phyloP scores from a whole-genome alignment of 2,113 vertebrate genomes.

The Cichladusa arquata region DNA sequence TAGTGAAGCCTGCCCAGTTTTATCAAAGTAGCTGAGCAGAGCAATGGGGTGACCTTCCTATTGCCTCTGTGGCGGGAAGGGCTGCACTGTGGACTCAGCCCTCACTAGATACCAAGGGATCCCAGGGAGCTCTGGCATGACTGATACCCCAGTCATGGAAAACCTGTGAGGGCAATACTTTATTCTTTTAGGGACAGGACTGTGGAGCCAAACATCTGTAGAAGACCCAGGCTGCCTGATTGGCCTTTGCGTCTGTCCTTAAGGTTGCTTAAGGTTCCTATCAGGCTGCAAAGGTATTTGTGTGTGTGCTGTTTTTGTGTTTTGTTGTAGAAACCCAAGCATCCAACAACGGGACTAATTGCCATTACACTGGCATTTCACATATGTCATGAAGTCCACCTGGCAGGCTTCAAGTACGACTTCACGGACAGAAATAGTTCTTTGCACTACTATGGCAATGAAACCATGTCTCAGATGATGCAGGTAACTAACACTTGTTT shows the following conservation, averaged over 20 bases:
- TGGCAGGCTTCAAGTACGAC: conserved; percentile 81
- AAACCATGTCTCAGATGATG: conserved; percentile 80
- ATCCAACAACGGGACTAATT: conserved; percentile 82
- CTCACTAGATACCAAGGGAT: background rate
- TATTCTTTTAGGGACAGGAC: background rate
- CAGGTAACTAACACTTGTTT: conserved; percentile 67
- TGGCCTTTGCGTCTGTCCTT: background rate
- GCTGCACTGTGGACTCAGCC: background rate
- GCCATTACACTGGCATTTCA: conserved; percentile 79
- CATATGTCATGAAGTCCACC: conserved; percentile 79
- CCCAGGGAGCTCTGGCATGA: background rate
- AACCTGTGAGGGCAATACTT: background rate
- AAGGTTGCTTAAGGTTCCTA: background rate
- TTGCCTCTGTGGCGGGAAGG: background rate
- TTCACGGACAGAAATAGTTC: conserved; percentile 70
- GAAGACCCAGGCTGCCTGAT: background rate
- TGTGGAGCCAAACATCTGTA: background rate
- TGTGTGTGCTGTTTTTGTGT: background rate
- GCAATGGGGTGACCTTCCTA: background rate
- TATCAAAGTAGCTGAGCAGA: background rate
- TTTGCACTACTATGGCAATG: conserved; percentile 81
- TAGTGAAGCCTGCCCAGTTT: background rate
- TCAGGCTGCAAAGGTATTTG: background rate
- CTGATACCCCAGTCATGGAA: rapidly evolving
- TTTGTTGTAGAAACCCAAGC: conserved; percentile 75